A percentile compares a stretch with the other conserved stretches of the same genome.
Evolutionary conservation across 2,113 vertebrate genomes (phyloP).

Genomic region (Anoura caudifer): DNA sequence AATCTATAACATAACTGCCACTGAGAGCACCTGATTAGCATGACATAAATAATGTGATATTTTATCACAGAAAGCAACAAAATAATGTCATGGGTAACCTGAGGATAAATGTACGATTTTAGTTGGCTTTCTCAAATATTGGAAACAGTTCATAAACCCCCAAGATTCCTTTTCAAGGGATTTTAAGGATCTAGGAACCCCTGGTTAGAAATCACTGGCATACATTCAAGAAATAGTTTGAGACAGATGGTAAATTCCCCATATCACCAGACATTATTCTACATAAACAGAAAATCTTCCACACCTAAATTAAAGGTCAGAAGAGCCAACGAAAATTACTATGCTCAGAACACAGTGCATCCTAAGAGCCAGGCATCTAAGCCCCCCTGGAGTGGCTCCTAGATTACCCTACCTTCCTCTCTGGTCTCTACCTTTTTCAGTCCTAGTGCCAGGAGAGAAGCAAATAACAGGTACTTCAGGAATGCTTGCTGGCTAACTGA

Average conservation of each 20-base stretch:
- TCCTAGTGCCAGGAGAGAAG: neutral
- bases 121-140: slow-evolving; percentile 4
- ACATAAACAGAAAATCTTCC: neutral
- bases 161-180: neutral
- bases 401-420: neutral
- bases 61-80: slow-evolving; percentile 37
- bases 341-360: neutral
- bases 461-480: neutral
- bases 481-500: neutral
- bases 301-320: neutral
- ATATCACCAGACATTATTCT: neutral
- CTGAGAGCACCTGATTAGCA: neutral
- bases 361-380: neutral
- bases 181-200: neutral
- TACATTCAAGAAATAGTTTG: neutral
- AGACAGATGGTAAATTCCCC: neutral
- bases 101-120: slow-evolving; percentile 25
- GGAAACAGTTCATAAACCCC: neutral
- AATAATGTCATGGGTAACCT: neutral
- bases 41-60: neutral
- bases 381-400: neutral
- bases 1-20: neutral
- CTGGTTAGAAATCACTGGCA: neutral
- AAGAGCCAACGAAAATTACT: neutral
- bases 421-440: neutral